These are phyloP conservation scores for Sciurus niger DNA, from an alignment of 2,113 vertebrate genomes.

Conservation along the genomic window DNA sequence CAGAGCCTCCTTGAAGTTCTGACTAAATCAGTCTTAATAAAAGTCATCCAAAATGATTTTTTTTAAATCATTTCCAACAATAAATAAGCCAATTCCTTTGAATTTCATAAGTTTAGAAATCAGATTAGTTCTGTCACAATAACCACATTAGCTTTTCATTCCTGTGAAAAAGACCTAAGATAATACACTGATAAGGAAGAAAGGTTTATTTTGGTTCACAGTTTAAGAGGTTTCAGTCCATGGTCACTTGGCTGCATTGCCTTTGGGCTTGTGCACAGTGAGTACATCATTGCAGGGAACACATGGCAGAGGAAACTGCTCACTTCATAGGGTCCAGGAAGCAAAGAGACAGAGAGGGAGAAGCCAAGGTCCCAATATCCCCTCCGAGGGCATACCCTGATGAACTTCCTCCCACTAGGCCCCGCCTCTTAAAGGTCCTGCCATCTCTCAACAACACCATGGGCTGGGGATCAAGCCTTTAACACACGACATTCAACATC, in stretches of 20 bases:
- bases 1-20: conserved; percentile 5
- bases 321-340: background rate
- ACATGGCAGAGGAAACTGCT: no score
- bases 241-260: no score
- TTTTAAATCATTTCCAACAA: background rate
- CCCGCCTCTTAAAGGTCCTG: background rate
- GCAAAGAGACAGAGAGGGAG: background rate
- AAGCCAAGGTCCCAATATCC: no score
- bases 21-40: background rate
- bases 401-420: background rate
- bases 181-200: no score
- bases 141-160: background rate
- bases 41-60: background rate
- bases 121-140: background rate
- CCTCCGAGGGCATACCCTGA: background rate
- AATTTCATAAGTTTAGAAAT: background rate
- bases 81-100: background rate
- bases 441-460: background rate
- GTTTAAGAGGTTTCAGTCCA: no score
- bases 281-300: background rate
- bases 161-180: background rate
- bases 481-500: background rate
- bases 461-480: no score
- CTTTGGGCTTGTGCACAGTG: no score
- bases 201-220: no score